These are phyloP conservation scores for Trichogramma dendrolimi DNA, from an alignment of 2,888 invertebrate species.

Conservation along the genomic window DNA sequence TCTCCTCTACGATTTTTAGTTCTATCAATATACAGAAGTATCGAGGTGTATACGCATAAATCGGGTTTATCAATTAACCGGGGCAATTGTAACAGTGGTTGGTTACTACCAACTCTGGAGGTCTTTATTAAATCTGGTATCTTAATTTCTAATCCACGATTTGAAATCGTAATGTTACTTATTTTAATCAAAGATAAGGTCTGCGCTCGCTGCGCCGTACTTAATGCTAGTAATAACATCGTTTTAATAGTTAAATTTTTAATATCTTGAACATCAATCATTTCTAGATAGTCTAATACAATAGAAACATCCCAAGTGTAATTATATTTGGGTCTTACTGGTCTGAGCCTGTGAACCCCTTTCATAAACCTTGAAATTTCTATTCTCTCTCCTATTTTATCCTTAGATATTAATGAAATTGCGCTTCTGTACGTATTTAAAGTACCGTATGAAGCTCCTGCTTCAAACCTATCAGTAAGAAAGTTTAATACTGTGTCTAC, in stretches of 20 bases:
- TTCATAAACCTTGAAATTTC: constrained; percentile 22
- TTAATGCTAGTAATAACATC: no score
- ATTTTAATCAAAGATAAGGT: no score
- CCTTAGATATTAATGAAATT: constrained; percentile 14
- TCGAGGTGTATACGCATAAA: neutral
- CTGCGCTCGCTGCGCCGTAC: no score
- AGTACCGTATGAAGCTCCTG: constrained; percentile 15
- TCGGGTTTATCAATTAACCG: neutral
- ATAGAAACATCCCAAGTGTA: constrained; percentile 14
- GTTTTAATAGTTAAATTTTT: no score
- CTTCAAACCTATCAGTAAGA: no score
- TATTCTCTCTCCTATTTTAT: no score
- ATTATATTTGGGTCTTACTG: constrained; percentile 13
- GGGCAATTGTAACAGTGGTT: constrained; percentile 2
- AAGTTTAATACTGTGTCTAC: no score
- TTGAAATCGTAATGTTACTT: no score
- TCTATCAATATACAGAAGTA: neutral
- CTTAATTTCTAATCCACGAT: no score
- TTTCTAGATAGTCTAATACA: neutral
- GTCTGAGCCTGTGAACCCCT: constrained; percentile 7
- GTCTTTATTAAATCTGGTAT: no score
- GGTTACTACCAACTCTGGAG: neutral
- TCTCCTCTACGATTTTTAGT: constrained; percentile 1
- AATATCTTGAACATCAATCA: no score
- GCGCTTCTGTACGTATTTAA: constrained; percentile 15